These are phyloP conservation scores for Elysia crispata DNA, from an alignment of 2,888 invertebrate species.

Conservation along the genomic window DNA sequence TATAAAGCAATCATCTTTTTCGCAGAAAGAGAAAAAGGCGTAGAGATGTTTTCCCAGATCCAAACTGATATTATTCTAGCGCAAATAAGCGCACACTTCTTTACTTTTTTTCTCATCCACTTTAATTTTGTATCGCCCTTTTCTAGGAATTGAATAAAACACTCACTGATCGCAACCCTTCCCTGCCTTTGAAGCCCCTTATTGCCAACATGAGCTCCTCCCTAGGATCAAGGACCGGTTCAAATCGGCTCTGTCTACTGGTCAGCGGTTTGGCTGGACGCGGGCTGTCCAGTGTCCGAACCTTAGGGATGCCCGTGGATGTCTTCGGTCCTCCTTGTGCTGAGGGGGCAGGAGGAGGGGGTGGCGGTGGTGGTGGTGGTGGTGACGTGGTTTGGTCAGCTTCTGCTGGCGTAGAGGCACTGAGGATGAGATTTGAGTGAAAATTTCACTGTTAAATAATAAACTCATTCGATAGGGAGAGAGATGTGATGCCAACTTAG, in stretches of 20 bases:
- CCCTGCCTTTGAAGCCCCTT: conserved; percentile 82
- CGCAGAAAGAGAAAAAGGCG: no score
- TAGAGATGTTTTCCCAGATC: no score
- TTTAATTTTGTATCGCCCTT: not conserved
- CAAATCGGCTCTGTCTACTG: conserved; percentile 51
- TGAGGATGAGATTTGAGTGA: no score
- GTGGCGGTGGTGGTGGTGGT: conserved; percentile 38
- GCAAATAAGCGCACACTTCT: not conserved
- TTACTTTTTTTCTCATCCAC: not conserved
- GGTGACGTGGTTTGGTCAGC: conserved; percentile 23
- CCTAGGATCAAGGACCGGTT: conserved; percentile 80
- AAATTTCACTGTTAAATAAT: no score
- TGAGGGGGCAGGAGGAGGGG: conserved; percentile 53
- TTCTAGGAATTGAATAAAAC: not conserved
- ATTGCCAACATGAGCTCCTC: conserved; percentile 85
- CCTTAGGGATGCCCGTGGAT: conserved; percentile 46
- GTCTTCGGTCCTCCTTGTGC: conserved; percentile 37
- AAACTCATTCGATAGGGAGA: no score
- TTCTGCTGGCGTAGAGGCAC: no score
- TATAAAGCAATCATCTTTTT: no score
- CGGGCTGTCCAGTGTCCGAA: not conserved
- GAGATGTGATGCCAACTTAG: no score
- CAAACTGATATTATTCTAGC: no score
- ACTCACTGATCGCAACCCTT: conserved; percentile 68
- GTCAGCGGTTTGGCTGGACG: not conserved